Evolutionary conservation across 1,140 invertebrate genomes (phyloP), one percentile per base, ranked within the genome.

Genomic region (Drosophila repletoides): DNA sequence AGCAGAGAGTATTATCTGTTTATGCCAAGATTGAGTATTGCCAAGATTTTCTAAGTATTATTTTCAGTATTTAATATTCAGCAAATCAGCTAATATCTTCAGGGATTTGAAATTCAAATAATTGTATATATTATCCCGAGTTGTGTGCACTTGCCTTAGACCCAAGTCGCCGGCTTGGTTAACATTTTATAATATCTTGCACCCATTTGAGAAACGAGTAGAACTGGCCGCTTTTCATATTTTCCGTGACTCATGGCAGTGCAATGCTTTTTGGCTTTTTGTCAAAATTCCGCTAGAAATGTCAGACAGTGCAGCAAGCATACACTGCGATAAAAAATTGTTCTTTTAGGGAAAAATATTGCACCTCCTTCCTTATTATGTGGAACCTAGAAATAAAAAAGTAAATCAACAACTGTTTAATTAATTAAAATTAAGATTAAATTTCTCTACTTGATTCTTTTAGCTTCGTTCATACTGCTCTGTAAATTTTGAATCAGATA

Each of bases 231-330:
- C 68, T 49, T 59, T 61, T 71, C 77, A 83, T 83, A 84, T 77
- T 83, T 67, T 73, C 40, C 15, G 5, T 55, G 46, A 34, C 46
- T 67, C 24, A 61, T 52, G 15, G 40, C 34, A 29, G 5, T 10
- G 45, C 52, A 40, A 67, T 46, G 79, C 79, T 74, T 67, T 83
- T 84, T 84, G 79, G 79, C 79, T 59, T 41, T 60, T 59, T 75
- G 79, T 84, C 79, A 84, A 84, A 70, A 67, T 41, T 46, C 34
- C 64, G 43, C 45, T 60, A 67, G 46, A 29, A 40, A 29, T 58
- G 46, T 52, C 49, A 52, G 38, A 41, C 28, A 31, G 33, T 7
- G 26, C 21, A 22, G 29, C 58, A 36, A 66, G 41, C 31, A 21
- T 40, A 9, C 58, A 55, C 58, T 52, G 46, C n/a, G 12, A 10